These are phyloP conservation scores for Mellilla xanthometata DNA, from an alignment of 2,888 invertebrate genomes.

Conservation along the genomic window DNA sequence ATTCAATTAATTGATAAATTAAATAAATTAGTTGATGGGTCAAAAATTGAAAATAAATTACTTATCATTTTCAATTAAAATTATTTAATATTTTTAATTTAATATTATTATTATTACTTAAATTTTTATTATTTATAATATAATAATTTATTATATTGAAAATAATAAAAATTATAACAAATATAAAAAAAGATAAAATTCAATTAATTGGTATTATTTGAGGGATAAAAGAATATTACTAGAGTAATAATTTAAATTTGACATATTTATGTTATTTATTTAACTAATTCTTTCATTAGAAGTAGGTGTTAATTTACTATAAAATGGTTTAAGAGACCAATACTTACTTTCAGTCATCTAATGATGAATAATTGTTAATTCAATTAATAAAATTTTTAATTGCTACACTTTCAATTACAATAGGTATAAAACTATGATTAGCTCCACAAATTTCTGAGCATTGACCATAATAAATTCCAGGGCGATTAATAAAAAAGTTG, in stretches of 20 bases:
- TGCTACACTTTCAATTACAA: conserved; percentile 84
- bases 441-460: conserved; percentile 92
- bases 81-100: conserved; percentile 36
- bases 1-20: conserved; percentile 83
- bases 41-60: conserved; percentile 87
- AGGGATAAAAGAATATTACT: conserved; percentile 85
- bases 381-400: conserved; percentile 82
- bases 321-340: conserved; percentile 86
- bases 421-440: conserved; percentile 91
- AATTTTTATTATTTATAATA: conserved; percentile 45
- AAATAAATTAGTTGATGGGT: conserved; percentile 80
- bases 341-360: conserved; percentile 87
- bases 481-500: conserved; percentile 83
- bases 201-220: conserved; percentile 86
- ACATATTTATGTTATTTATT: conserved; percentile 81
- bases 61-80: conserved; percentile 84
- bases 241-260: conserved; percentile 84
- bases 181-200: conserved; percentile 73
- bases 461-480: conserved; percentile 88
- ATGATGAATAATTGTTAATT: conserved; percentile 80
- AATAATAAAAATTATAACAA: conserved; percentile 64
- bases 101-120: conserved; percentile 43
- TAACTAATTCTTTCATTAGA: conserved; percentile 85
- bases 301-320: conserved; percentile 85
- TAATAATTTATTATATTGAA: conserved; percentile 81